Percentiles rank a stretch among this genome's conserved stretches.
phyloP scores from a whole-genome alignment of 2,797 vertebrate species.

The Myripristis jacobus region DNA sequence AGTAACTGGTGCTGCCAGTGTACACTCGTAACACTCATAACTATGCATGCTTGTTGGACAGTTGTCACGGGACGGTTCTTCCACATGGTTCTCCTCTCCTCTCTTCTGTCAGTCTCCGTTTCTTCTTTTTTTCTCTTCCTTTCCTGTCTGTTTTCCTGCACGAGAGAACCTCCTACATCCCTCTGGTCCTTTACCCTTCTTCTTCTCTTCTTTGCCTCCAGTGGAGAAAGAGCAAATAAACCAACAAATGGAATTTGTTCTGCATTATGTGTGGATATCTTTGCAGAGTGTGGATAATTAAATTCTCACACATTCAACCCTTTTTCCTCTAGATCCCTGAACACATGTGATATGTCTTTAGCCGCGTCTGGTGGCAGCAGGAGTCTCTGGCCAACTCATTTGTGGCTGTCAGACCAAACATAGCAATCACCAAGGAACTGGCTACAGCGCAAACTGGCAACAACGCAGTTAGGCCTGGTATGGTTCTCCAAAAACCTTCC shows the following conservation, averaged over 20 bases:
- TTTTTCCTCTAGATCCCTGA: slow-evolving; percentile 25
- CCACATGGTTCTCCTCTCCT: slow-evolving; percentile 61
- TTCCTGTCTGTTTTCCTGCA: slow-evolving; percentile 75
- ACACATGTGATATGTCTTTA: slow-evolving; percentile 27
- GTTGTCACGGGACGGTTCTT: slow-evolving; percentile 80
- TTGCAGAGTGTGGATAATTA: slow-evolving; percentile 52
- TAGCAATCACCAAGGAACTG: slow-evolving; percentile 41
- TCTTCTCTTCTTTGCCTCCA: slow-evolving; percentile 71
- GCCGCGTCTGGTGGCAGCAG: slow-evolving; percentile 16
- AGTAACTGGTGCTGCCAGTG: slow-evolving; percentile 68
- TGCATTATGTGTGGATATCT: slow-evolving; percentile 61
- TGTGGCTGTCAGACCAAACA: slow-evolving; percentile 53
- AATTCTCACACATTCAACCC: slow-evolving; percentile 29
- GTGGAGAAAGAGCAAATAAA: slow-evolving; percentile 85
- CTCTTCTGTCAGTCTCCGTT: slow-evolving; percentile 62
- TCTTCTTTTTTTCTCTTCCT: slow-evolving; percentile 59
- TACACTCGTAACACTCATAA: slow-evolving; percentile 74
- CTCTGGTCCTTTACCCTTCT: slow-evolving; percentile 67
- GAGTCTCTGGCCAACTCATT: slow-evolving; percentile 22
- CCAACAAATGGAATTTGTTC: slow-evolving; percentile 68
- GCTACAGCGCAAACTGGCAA: slow-evolving; percentile 44
- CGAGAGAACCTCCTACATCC: slow-evolving; percentile 67
- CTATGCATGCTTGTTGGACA: slow-evolving; percentile 84
- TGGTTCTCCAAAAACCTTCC: slow-evolving; percentile 52
- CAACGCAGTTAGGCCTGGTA: slow-evolving; percentile 50